A percentile compares a stretch with the other conserved stretches of the same genome.
These are phyloP conservation scores for Antechinus flavipes DNA, from an alignment of 2,113 vertebrate species.

Conservation along the genomic window DNA sequence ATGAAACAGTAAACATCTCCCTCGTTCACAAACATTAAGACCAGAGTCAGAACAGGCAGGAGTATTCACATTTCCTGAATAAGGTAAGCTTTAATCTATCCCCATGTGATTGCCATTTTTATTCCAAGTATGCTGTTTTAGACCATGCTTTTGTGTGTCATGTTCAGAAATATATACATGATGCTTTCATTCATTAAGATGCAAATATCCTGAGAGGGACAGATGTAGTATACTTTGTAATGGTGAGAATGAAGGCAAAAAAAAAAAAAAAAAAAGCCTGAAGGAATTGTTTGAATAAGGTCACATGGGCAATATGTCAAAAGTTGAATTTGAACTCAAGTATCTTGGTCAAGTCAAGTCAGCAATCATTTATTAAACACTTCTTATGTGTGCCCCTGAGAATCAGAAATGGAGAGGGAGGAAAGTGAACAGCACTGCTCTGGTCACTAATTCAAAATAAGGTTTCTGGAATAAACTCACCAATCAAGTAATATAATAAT, in stretches of 20 bases:
- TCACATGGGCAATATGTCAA: background rate
- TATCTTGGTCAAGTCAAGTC: background rate
- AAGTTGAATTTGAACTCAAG: background rate
- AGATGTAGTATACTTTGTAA: slow-evolving; percentile 38
- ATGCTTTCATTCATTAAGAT: slow-evolving; percentile 1
- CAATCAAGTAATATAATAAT: background rate
- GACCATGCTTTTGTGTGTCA: slow-evolving; percentile 17
- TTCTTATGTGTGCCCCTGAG: background rate
- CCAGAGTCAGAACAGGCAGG: slow-evolving; percentile 1
- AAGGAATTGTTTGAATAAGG: background rate
- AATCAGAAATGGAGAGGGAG: background rate
- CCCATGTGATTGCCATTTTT: slow-evolving; percentile 57
- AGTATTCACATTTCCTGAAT: slow-evolving; percentile 27
- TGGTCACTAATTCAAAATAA: background rate
- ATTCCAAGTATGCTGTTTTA: slow-evolving; percentile 35
- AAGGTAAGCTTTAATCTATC: slow-evolving; percentile 57
- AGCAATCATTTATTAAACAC: background rate
- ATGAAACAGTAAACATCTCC: slow-evolving; percentile 44
- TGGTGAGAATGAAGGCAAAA: slow-evolving; percentile 43
- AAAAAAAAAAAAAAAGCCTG: background rate
- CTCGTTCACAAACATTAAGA: slow-evolving; percentile 52
- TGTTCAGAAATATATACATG: background rate
- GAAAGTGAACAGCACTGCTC: background rate
- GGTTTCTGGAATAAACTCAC: background rate
- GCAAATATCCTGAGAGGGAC: slow-evolving; percentile 6